Evolutionary conservation across 1,140 invertebrate species (phyloP).

Genomic region (Macrobrachium rosenbergii): DNA sequence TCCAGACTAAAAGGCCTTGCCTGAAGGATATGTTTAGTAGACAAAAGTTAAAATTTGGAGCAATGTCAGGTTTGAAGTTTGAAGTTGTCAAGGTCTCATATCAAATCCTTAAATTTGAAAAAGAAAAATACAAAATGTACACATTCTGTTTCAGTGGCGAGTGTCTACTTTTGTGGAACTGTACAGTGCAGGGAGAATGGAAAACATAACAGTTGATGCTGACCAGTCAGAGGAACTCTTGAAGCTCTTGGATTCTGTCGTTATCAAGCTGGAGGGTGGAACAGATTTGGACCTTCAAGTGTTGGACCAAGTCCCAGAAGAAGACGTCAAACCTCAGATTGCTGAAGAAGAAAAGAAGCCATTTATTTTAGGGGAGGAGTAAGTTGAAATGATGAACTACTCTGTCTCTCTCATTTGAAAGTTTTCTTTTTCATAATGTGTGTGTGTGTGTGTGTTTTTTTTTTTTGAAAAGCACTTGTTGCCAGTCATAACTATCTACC

Average conservation of each 20-base stretch:
- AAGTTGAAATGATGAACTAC: constrained; percentile 33
- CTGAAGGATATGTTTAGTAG: no score
- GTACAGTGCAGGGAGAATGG: constrained; percentile 80
- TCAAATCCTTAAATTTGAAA: no score
- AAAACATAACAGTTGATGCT: constrained; percentile 86
- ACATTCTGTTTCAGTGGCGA: constrained; percentile 78
- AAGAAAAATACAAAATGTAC: no score
- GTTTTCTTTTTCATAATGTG: background rate
- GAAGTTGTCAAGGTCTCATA: no score
- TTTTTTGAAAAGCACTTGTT: no score
- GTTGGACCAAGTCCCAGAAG: constrained; percentile 68
- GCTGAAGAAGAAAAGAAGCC: constrained; percentile 59
- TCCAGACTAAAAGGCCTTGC: no score
- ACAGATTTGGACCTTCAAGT: constrained; percentile 88
- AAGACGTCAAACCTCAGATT: constrained; percentile 61
- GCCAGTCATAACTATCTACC: no score
- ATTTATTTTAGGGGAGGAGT: constrained; percentile 66
- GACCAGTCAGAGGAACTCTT: constrained; percentile 89
- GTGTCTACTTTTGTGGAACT: constrained; percentile 92
- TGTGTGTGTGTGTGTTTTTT: constrained; percentile 10
- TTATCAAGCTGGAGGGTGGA: constrained; percentile 97
- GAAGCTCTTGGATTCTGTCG: constrained; percentile 93
- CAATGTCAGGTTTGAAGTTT: no score
- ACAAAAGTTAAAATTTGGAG: no score
- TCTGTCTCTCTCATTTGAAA: background rate